phyloP scores from a whole-genome alignment of 1,140 invertebrate species.

The Drosophila simulans region DNA sequence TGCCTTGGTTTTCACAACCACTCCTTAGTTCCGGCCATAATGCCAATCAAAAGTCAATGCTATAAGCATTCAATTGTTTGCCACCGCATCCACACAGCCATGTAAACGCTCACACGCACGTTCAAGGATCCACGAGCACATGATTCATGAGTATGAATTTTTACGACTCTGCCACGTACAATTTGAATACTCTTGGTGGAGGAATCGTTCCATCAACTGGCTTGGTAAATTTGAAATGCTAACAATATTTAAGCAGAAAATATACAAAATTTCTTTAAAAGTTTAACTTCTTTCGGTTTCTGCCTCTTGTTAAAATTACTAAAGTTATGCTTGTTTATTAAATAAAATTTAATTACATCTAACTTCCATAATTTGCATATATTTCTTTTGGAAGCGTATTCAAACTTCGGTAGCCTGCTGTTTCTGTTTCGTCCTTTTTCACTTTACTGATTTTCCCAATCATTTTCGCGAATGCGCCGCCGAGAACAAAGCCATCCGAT shows the following conservation, averaged over 20 bases:
- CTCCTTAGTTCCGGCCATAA: slow-evolving; percentile 31
- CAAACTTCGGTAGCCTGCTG: neutral
- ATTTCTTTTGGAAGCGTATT: slow-evolving; percentile 8
- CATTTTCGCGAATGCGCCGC: slow-evolving; percentile 51
- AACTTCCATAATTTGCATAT: too few species aligned
- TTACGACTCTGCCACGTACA: slow-evolving; percentile 38
- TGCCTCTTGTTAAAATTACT: too few species aligned
- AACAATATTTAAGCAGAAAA: too few species aligned
- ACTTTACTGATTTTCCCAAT: slow-evolving; percentile 65
- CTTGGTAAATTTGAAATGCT: neutral
- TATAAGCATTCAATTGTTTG: slow-evolving; percentile 63
- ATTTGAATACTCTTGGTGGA: slow-evolving; percentile 9
- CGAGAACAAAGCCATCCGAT: slow-evolving; percentile 58
- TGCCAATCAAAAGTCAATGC: slow-evolving; percentile 67
- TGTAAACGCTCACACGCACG: slow-evolving; percentile 5
- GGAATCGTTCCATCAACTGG: too few species aligned
- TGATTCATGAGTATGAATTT: slow-evolving; percentile 59
- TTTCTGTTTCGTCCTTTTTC: slow-evolving; percentile 38
- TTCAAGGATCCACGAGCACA: slow-evolving; percentile 23
- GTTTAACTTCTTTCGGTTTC: too few species aligned
- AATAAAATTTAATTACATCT: too few species aligned
- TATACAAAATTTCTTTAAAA: too few species aligned
- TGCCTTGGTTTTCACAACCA: neutral
- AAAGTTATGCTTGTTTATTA: too few species aligned
- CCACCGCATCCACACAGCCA: slow-evolving; percentile 21